Evolutionary conservation across 2,888 invertebrate species (phyloP), one percentile per base, ranked within the genome.

Genomic region (Plagiodera versicolora): DNA sequence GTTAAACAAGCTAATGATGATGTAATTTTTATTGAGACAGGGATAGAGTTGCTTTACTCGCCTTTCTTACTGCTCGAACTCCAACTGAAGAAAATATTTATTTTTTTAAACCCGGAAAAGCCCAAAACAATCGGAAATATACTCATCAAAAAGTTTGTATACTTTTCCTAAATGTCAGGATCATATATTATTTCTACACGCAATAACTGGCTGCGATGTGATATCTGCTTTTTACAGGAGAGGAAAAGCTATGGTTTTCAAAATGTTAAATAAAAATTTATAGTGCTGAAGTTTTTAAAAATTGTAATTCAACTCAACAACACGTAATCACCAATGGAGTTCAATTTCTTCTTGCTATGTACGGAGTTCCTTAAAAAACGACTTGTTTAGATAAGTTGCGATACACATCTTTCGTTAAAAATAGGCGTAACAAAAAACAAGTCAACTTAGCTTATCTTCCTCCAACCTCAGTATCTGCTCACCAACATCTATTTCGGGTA

Each of bases 401-500:
- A n/a, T n/a, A n/a, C n/a, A n/a, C n/a, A n/a, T n/a, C n/a, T n/a
- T n/a, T 67, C 55, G 66, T 61, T 58, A 65, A 69, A 68, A 63
- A 67, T 53, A 61, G 65, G 47, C 14, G 30, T 50, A 63, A 61
- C 49, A 66, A 68, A 53, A 66, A 65, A 61, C 60, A 56, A 64
- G 61, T 66, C 3, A 63, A 66, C 60, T 63, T 64, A 62, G 54
- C 68, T 63, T 64, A 58, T 66, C 60, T 65, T 62, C 64, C 65
- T 62, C 68, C 68, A 64, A 66, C 55, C 49, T 60, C 67, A 57
- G 66, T 50, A 48, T 30, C 67, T 61, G 68, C 64, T 64, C 56
- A 63, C 59, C 66, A 67, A 67, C 67, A 70, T 61, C 47, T 65
- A 20, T 64, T 51, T 63, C 64, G 65, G 46, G 65, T 69, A 57